Conservation (phyloP, 2,797 vertebrate species). For the Karalla daura region DNA sequence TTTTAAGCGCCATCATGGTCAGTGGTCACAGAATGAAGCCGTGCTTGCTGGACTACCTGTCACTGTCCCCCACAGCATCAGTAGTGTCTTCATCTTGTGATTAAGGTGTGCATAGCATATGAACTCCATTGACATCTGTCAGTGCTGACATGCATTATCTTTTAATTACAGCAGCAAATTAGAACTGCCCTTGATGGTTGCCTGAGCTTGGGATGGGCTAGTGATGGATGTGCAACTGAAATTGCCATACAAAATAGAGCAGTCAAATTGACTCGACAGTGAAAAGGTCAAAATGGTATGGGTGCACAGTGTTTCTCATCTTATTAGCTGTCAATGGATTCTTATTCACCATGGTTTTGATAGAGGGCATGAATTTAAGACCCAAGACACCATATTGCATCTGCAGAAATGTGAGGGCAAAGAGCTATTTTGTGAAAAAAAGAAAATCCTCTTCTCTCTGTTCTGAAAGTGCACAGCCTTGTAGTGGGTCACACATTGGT, state of each 20-base stretch:
- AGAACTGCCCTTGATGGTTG: constrained; percentile 59
- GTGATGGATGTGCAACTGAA: constrained; percentile 68
- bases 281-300: constrained; percentile 51
- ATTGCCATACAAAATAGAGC: constrained; percentile 59
- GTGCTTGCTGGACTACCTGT: constrained; percentile 38
- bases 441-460: constrained; percentile 8
- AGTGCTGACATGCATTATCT: constrained; percentile 76
- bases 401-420: constrained; percentile 21
- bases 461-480: constrained; percentile 19
- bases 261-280: constrained; percentile 65
- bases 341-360: constrained; percentile 26
- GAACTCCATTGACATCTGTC: constrained; percentile 60
- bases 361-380: constrained; percentile 22
- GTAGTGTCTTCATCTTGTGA: constrained; percentile 70
- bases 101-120: constrained; percentile 68
- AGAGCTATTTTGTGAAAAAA: constrained; percentile 8
- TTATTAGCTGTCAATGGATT: constrained; percentile 62
- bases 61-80: constrained; percentile 50
- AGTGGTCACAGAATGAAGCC: constrained; percentile 34
- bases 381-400: constrained; percentile 4
- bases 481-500: constrained; percentile 27
- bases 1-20: constrained; percentile 48
- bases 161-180: constrained; percentile 76
- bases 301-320: constrained; percentile 51
- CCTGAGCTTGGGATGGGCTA: constrained; percentile 52